Base-by-base conservation (phyloP, 2,888 invertebrate species). In the Dasysyrphus tricinctus region DNA sequence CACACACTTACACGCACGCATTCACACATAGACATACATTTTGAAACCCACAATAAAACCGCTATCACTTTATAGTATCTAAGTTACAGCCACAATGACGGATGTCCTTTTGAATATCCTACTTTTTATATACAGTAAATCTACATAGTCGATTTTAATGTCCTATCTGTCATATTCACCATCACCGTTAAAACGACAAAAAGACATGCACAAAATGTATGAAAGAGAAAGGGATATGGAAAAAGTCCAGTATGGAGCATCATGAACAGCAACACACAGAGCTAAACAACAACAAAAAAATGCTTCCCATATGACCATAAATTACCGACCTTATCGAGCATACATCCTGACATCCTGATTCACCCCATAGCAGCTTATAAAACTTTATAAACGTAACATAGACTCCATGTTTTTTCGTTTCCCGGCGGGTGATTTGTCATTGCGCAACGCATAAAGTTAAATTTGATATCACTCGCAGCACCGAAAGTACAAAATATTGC, bases 31-130 rank as follows among this genome's bases (percentile, higher is more conserved):
- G 3, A 42, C 1, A 24, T 3, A 12, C 8, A 42, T 61, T 61
- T 42, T 24, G n/a, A 44, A 65, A 32, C 9, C 49, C 72, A 54
- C 57, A 84, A 72, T 69, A 82, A 63, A 82, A 72, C 74, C 78
- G 57, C 78, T 79, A 86, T 81, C 85, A 42, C 11, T 77, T 51
- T 69, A 47, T 56, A 75, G 74, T 75, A 86, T 86, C 86, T 82
- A 79, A 86, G 82, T 79, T 69, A 72, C 65, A 79, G 65, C 86
- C 86, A 70, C 82, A 78, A 79, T 86, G 86, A 82, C 82, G 86
- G 82, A 86, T 86, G 86, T 86, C 86, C 86, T 86, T 86, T 82
- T 72, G 82, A 78, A 78, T 82, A 86, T 86, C 86, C 86, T 24
- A 24, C 82, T 14, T 49, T 67, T 37, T 65, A 16, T 12, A 74